Conservation (phyloP, 2,113 vertebrate genomes). For the Phyllostomus discolor region DNA sequence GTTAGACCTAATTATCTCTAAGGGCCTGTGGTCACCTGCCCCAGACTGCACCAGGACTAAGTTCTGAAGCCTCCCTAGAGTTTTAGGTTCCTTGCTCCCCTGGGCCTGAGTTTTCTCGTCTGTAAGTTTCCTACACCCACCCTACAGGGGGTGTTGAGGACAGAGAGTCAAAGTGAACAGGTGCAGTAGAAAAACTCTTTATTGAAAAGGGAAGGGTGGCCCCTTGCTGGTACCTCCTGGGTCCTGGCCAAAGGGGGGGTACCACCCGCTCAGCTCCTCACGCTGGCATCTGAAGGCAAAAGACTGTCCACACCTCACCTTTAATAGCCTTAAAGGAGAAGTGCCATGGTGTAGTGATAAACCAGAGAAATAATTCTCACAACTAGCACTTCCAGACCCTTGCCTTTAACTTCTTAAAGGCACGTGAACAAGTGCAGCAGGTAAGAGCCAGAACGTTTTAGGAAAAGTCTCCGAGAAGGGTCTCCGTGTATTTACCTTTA, state of each 20-base stretch:
- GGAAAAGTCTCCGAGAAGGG: neutral
- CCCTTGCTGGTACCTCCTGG: conserved; percentile 8
- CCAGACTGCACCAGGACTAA: neutral
- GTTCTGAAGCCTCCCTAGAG: neutral
- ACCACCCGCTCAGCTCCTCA: neutral
- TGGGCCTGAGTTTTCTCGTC: neutral
- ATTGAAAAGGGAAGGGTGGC: conserved; percentile 59
- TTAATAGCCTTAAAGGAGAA: conserved; percentile 56
- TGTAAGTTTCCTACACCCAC: neutral
- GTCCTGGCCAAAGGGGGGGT: neutral
- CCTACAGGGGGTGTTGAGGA: neutral
- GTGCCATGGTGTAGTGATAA: neutral
- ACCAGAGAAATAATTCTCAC: neutral
- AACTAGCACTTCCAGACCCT: neutral
- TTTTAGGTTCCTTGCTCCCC: neutral
- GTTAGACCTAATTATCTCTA: neutral
- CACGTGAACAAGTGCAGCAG: neutral
- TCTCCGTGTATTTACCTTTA: conserved; percentile 49
- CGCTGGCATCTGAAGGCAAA: neutral
- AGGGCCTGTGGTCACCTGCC: neutral
- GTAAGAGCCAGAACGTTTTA: neutral
- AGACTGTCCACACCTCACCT: neutral
- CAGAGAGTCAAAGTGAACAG: neutral
- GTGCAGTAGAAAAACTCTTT: conserved; percentile 66
- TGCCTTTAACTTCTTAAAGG: conserved; percentile 53